These are phyloP conservation scores for Pelusios castaneus DNA, from an alignment of 2,113 vertebrate species.

Conservation along the genomic window DNA sequence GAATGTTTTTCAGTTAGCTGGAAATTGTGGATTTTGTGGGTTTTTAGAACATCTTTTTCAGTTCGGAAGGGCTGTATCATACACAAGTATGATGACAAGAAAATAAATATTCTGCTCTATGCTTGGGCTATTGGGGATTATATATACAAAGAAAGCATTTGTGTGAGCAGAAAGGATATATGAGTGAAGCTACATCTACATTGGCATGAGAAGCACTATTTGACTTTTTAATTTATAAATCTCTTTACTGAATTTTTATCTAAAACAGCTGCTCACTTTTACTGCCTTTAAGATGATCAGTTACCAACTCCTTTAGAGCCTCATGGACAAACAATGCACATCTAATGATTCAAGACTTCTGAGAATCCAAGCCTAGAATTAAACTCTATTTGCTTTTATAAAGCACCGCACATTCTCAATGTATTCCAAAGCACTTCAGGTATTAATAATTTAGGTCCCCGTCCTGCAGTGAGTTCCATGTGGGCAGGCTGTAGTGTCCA, in stretches of 20 bases:
- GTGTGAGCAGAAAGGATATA: constrained; percentile 1
- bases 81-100: background rate
- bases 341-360: background rate
- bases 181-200: accelerated
- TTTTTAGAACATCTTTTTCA: constrained; percentile 6
- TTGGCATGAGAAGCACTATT: background rate
- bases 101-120: constrained; percentile 3
- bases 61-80: background rate
- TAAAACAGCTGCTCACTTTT: constrained; percentile 15
- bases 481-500: background rate
- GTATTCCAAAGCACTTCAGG: background rate
- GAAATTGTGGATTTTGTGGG: background rate
- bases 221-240: constrained; percentile 28
- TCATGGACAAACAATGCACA: background rate
- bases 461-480: background rate
- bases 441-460: background rate
- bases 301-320: constrained; percentile 8
- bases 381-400: background rate
- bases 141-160: background rate
- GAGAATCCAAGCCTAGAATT: background rate
- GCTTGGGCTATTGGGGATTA: background rate
- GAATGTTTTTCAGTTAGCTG: background rate
- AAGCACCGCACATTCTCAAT: background rate
- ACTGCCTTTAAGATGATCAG: background rate
- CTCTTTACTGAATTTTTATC: constrained; percentile 42